phyloP scores from a whole-genome alignment of 2,888 invertebrate genomes.

The Pecten maximus region DNA sequence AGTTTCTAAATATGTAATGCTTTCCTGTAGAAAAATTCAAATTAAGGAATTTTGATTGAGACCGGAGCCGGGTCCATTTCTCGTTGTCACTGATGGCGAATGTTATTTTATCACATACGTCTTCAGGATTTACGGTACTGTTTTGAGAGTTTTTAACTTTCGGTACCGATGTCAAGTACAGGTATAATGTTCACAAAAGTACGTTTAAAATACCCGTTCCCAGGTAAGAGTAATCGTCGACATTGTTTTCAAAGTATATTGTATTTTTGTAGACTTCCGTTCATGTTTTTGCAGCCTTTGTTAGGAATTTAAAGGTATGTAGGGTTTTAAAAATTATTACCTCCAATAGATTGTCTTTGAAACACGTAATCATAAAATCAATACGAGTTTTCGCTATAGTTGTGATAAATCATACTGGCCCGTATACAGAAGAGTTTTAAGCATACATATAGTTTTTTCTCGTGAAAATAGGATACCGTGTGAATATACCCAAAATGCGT shows the following conservation, averaged over 20 bases:
- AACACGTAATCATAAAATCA: neutral
- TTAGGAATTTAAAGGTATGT: slow-evolving; percentile 10
- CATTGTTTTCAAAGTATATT: neutral
- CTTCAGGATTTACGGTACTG: too few species aligned
- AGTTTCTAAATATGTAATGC: too few species aligned
- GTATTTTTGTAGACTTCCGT: neutral
- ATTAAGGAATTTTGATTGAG: too few species aligned
- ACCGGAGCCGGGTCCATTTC: too few species aligned
- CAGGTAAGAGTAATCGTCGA: neutral
- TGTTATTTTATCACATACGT: too few species aligned
- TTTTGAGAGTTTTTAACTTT: neutral
- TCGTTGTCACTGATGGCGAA: too few species aligned
- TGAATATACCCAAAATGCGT: neutral
- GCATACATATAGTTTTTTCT: neutral
- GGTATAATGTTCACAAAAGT: neutral
- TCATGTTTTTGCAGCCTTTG: neutral
- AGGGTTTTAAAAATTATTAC: neutral
- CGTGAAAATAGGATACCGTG: neutral
- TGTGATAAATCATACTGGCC: neutral
- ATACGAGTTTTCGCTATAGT: neutral
- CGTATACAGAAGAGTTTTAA: neutral
- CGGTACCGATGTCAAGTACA: neutral
- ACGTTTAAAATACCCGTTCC: neutral
- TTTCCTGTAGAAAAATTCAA: too few species aligned
- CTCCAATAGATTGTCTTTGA: neutral